Base-by-base conservation (phyloP, 2,797 vertebrate species). In the Liasis olivaceus region DNA sequence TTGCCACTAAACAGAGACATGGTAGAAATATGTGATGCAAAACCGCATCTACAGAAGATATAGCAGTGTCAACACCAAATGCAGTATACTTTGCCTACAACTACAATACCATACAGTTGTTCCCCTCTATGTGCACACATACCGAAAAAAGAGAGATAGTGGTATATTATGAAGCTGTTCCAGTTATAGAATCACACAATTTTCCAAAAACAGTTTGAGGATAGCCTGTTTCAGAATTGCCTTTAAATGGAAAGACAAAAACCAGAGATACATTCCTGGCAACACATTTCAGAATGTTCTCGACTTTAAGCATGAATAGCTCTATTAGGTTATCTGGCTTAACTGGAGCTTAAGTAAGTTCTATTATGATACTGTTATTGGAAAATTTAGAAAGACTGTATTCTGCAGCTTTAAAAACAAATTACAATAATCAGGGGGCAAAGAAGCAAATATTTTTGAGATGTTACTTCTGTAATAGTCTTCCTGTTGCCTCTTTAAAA, bases 291-390 rank as follows among this genome's bases (percentile, higher is more conserved):
- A 81, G 22, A 93, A 90, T 63, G 85, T 15, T 87, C 12, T 90
- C 56, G 47, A 90, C 87, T 90, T 93, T 88, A 81, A 87, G 85
- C 56, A 56, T 81, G 58, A 87, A 12, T 31, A 60, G 69, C 24
- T 62, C 88, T 69, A 56, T 0, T 87, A 59, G 12, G 69, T 36
- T 87, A n/a, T 90, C 63, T 28, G 56, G n/a, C 36, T 93, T 64
- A 87, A 91, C 12, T 84, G 47, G n/a, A 42, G 24, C 47, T 87
- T 87, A 86, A 87, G 17, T 59, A 90, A 90, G 14, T 62, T 87
- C 56, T 62, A 87, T 87, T 87, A 26, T 72, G 47, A 42, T 58
- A 90, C 2, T 22, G 24, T 81, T 81, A 14, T 7, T 86, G 31
- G 86, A 81, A 81, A 81, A 92, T 92, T 63, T 90, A 84, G 31